Base-by-base conservation (phyloP, 2,888 invertebrate genomes). In the Liopterus haemorrhoidalis region DNA sequence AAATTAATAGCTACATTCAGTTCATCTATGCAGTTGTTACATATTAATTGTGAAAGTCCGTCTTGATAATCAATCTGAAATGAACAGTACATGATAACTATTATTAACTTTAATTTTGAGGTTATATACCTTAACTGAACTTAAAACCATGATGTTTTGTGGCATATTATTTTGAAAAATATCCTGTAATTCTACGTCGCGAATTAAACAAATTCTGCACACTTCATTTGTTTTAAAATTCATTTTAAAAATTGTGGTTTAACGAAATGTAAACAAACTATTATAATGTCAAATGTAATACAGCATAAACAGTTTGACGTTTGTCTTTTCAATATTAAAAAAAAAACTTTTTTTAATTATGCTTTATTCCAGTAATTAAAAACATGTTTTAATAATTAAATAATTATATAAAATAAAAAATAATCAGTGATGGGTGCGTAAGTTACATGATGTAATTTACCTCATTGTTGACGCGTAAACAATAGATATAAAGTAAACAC, bases 171-270 rank as follows among this genome's bases (percentile, higher is more conserved):
- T 47, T 8, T 41, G 24, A 46, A 55, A 54, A 40, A 56, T 52
- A 31, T 51, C 32, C 28, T 38, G 35, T 28, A 55, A 35, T 12
- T 52, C 41, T 8, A 41, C 28, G 16, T 40, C 38, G 38, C 41
- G n/a, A n/a, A n/a, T 45, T 42, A 54, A 50, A 49, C 57, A 57
- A 16, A 55, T 33, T 47, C 57, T 46, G 46, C 57, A 57, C 42
- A 51, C 39, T 39, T 43, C 27, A 43, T 45, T 45, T 36, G 48
- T 12, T 46, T 42, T 21, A 35, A 45, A 35, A n/a, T n/a, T 22
- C 15, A 31, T 31, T 31, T 21, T 19, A 2, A 30, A 14, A 39
- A n/a, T 3, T 16, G 14, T 37, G 9, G 12, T 9, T 28, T n/a
- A 8, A 38, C 39, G 38, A 33, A 39, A 12, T 21, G 21, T 5